phyloP scores from a whole-genome alignment of 2,888 invertebrate species.

The Dendrolimus pini region DNA sequence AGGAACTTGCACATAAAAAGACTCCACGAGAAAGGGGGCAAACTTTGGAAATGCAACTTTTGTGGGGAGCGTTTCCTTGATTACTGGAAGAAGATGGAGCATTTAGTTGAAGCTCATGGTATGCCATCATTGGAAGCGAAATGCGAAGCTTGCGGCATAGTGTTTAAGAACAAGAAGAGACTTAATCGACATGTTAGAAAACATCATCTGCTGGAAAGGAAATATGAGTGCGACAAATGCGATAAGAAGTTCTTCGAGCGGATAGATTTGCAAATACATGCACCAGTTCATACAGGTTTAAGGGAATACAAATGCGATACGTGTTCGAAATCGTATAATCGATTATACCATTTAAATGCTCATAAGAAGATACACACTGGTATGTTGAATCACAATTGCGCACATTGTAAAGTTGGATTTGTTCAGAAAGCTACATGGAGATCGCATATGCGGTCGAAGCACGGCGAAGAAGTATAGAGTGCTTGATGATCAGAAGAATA shows the following conservation, averaged over 20 bases:
- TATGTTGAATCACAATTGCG: constrained; percentile 20
- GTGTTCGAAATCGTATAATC: constrained; percentile 37
- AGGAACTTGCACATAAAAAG: constrained; percentile 45
- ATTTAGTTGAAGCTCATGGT: constrained; percentile 24
- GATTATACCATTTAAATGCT: constrained; percentile 40
- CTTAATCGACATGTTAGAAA: constrained; percentile 40
- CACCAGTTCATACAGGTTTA: constrained; percentile 52
- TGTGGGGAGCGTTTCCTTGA: constrained; percentile 33
- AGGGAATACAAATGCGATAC: constrained; percentile 47
- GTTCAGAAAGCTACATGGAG: constrained; percentile 29
- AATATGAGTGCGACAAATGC: constrained; percentile 41
- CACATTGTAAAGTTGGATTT: constrained; percentile 18
- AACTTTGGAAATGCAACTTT: constrained; percentile 25
- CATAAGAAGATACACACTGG: constrained; percentile 37
- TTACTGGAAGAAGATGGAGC: constrained; percentile 23
- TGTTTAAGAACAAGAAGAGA: constrained; percentile 23
- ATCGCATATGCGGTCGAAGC: constrained; percentile 29
- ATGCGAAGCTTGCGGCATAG: constrained; percentile 32
- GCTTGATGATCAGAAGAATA: too few relatives aligned
- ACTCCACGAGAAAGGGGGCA: constrained; percentile 15
- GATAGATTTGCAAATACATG: constrained; percentile 42
- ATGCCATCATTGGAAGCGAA: constrained; percentile 14
- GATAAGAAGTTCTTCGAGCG: constrained; percentile 41
- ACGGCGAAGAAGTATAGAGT: constrained; percentile 18
- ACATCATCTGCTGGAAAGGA: constrained; percentile 44